Conservation (phyloP, 2,113 vertebrate species). For the Phaethon lepturus region DNA sequence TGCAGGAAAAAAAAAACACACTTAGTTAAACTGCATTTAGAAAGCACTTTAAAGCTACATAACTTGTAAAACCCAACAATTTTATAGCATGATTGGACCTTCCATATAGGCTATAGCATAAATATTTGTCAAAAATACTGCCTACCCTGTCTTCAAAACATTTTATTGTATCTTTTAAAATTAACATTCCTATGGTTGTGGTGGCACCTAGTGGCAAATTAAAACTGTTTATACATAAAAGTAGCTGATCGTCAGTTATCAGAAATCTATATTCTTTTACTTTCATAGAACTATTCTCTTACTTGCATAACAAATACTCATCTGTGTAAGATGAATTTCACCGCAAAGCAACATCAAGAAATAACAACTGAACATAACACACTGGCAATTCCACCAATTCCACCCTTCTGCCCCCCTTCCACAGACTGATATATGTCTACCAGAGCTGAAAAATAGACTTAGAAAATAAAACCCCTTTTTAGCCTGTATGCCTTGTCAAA, state of each 20-base stretch:
- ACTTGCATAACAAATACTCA: not conserved
- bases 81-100: not conserved
- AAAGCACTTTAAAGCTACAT: conserved; percentile 21
- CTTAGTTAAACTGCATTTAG: not conserved
- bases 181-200: conserved; percentile 8
- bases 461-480: not conserved
- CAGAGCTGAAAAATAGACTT: not conserved
- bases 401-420: fast-evolving
- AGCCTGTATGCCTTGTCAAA: not conserved
- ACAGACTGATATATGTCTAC: not conserved
- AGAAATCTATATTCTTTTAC: not conserved
- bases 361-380: not conserved
- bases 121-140: not conserved
- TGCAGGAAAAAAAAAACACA: not conserved
- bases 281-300: not conserved
- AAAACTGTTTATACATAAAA: not conserved
- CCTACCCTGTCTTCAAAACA: not conserved
- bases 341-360: not conserved
- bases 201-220: conserved; percentile 71
- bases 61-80: not conserved
- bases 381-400: not conserved
- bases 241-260: not conserved
- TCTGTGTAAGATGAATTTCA: not conserved
- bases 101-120: not conserved
- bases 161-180: not conserved